Evolutionary conservation across 2,888 invertebrate genomes (phyloP).

Genomic region (Halictus ligatus): DNA sequence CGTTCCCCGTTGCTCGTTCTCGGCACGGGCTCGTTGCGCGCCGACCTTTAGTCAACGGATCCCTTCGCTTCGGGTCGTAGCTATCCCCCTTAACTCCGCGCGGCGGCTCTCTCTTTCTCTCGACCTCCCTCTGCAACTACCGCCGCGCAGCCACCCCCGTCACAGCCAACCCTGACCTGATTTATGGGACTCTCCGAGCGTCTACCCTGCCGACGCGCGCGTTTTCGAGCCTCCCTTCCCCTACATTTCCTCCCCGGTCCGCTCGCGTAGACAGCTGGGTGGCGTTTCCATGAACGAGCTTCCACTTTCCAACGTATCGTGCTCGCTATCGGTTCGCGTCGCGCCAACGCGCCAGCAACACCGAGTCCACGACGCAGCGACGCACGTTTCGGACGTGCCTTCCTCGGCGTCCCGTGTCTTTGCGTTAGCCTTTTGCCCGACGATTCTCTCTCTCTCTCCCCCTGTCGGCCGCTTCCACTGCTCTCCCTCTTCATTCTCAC

Average conservation of each 20-base stretch:
- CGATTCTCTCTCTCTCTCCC: slow-evolving; percentile 62
- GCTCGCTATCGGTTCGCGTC: slow-evolving; percentile 12
- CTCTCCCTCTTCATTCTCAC: slow-evolving; percentile 57
- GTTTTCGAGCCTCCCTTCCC: slow-evolving; percentile 61
- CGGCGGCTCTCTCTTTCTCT: slow-evolving; percentile 46
- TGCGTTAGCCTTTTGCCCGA: slow-evolving; percentile 81
- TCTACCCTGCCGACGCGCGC: slow-evolving; percentile 81
- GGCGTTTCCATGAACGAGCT: slow-evolving; percentile 74
- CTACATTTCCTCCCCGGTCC: slow-evolving; percentile 15
- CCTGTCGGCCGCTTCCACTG: slow-evolving; percentile 33
- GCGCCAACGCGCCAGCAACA: neutral
- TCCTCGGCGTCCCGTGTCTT: slow-evolving; percentile 70
- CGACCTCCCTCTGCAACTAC: slow-evolving; percentile 71
- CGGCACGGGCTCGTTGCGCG: slow-evolving; percentile 80
- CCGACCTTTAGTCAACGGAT: slow-evolving; percentile 82
- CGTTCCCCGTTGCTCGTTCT: slow-evolving; percentile 51
- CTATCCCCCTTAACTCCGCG: slow-evolving; percentile 76
- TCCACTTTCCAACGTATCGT: slow-evolving; percentile 16
- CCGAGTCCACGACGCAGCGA: slow-evolving; percentile 3
- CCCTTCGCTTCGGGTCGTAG: slow-evolving; percentile 72
- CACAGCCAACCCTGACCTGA: slow-evolving; percentile 85
- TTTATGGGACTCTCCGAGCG: slow-evolving; percentile 88
- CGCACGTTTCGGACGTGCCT: neutral
- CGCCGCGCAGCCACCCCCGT: slow-evolving; percentile 79
- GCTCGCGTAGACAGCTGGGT: slow-evolving; percentile 80